These are phyloP conservation scores for Holocentrus rufus DNA, from an alignment of 2,797 vertebrate genomes.

Conservation along the genomic window DNA sequence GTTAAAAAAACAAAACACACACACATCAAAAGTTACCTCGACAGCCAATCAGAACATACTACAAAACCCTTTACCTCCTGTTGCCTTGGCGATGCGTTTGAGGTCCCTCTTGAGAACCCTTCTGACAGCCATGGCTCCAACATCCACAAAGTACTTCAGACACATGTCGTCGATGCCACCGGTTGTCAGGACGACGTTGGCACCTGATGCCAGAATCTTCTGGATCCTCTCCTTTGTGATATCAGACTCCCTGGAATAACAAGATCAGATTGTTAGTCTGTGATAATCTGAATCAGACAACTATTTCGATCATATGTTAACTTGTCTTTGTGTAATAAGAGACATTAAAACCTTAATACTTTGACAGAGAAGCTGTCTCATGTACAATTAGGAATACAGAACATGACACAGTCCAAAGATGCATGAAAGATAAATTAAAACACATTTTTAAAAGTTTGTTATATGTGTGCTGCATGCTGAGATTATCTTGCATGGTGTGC, in stretches of 20 bases:
- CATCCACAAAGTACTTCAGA: conserved; percentile 96
- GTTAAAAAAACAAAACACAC: too few relatives aligned
- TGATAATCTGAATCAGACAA: not conserved
- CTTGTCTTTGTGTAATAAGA: not conserved
- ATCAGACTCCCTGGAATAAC: conserved; percentile 88
- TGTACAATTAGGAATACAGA: too few relatives aligned
- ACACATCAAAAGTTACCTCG: not conserved
- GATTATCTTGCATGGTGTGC: not conserved
- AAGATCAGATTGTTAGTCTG: not conserved
- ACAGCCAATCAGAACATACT: not conserved
- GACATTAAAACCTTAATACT: not conserved
- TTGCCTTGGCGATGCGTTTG: conserved; percentile 95
- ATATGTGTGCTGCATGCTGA: not conserved
- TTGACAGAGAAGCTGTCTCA: too few relatives aligned
- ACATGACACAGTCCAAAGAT: too few relatives aligned
- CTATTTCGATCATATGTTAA: not conserved
- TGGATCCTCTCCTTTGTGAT: conserved; percentile 98
- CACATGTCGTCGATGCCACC: conserved; percentile 99
- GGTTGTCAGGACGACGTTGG: conserved; percentile 93
- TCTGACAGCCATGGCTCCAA: conserved; percentile 94
- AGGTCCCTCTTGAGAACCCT: conserved; percentile 95
- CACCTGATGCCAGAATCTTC: conserved; percentile 93
- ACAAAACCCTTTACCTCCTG: conserved; percentile 85
- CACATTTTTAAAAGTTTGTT: too few relatives aligned
- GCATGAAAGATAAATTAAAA: too few relatives aligned